phyloP scores from a whole-genome alignment of 2,888 invertebrate genomes.

The Stenurella melanura region DNA sequence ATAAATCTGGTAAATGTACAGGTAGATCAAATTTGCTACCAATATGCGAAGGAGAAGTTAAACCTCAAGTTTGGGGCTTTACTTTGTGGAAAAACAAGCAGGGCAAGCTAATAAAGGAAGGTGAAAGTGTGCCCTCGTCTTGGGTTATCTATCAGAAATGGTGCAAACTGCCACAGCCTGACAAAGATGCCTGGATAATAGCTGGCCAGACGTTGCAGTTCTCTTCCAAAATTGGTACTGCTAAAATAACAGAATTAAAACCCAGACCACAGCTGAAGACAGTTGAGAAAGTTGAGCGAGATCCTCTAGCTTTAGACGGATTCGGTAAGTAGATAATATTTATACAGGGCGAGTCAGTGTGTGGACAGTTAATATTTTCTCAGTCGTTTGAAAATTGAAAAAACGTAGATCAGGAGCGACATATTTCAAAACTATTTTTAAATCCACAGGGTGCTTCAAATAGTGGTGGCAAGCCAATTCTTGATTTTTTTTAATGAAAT shows the following conservation, averaged over 20 bases:
- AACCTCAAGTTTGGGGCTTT: constrained; percentile 91
- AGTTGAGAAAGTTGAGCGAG: constrained; percentile 34
- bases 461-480: too few species aligned
- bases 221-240: constrained; percentile 80
- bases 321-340: constrained; percentile 48
- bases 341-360: too few species aligned
- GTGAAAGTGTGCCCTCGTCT: constrained; percentile 76
- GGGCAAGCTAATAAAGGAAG: constrained; percentile 77
- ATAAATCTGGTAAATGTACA: constrained; percentile 77
- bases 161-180: constrained; percentile 85
- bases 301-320: constrained; percentile 59
- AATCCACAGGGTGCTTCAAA: too few species aligned
- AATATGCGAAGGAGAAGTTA: constrained; percentile 81
- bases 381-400: too few species aligned
- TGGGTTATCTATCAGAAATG: constrained; percentile 90
- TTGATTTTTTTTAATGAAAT: too few species aligned
- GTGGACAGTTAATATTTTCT: too few species aligned
- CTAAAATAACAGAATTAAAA: constrained; percentile 79
- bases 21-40: constrained; percentile 80
- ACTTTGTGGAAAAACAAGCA: constrained; percentile 85
- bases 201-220: constrained; percentile 86
- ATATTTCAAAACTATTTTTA: too few species aligned
- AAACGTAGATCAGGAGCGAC: too few species aligned
- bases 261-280: constrained; percentile 47
- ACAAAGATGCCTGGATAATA: constrained; percentile 86